Base-by-base conservation (phyloP, 2,888 invertebrate species). In the Pseudococcus viburni region DNA sequence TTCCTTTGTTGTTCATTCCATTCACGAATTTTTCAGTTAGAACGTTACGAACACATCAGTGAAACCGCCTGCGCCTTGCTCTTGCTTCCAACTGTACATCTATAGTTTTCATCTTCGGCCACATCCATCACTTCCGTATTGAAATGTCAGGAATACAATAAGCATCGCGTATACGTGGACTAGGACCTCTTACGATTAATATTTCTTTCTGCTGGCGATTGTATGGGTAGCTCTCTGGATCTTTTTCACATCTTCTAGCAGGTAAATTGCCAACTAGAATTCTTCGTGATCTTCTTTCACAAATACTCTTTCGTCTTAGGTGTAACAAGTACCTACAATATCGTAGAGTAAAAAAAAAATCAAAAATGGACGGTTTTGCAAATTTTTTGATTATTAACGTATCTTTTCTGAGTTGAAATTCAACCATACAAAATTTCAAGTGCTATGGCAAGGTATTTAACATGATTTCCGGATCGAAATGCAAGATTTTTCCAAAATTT, bases 61-160 rank as follows among this genome's bases (percentile, higher is more conserved):
- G 22, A 77, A 17, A 77, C 77, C 77, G 77, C 77, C 77, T 15
- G 51, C 51, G 51, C 51, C 64, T 64, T 64, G 64, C 22, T 64
- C 22, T 33, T 33, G 26, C 26, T 33, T 33, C 26, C 26, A 33
- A 33, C 19, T 19, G 19, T 22, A 26, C 77, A 33, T 77, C 33
- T 77, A 77, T 77, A 39, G 77, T 77, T 77, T 77, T 77, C 15
- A 17, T 77, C 17, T 39, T 77, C 39, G 77, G 33, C 39, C 39
- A 77, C 77, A 77, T 77, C 77, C 77, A 77, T 77, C 77, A 77
- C 77, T 77, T 77, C 77, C 77, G 77, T 77, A 77, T 77, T 77
- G 77, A 77, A 77, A 77, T 77, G 77, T 77, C 77, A 77, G 39
- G 77, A 77, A 77, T 33, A 77, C 77, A 77, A 77, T 77, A 77